These are phyloP conservation scores for Aramus guarauna DNA, from an alignment of 2,113 vertebrate genomes.

Conservation along the genomic window DNA sequence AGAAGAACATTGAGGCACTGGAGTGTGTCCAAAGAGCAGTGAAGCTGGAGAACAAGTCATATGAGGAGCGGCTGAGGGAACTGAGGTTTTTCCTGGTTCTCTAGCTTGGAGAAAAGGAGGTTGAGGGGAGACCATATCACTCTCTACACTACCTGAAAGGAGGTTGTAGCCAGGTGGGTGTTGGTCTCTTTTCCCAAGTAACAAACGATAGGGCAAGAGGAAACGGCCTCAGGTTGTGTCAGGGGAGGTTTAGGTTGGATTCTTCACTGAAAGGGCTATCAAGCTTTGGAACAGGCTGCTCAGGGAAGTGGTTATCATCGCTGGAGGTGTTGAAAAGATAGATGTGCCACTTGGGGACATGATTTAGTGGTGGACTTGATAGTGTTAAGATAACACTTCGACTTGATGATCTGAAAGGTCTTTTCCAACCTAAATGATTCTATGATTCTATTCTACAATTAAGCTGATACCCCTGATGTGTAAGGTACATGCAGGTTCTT, in stretches of 20 bases:
- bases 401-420: background rate
- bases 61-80: background rate
- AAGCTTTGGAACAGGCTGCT: background rate
- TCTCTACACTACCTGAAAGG: background rate
- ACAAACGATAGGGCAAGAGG: rapidly evolving
- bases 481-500: background rate
- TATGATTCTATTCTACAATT: background rate
- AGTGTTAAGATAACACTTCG: background rate
- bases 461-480: background rate
- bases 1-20: background rate
- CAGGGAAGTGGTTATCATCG: background rate
- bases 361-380: background rate
- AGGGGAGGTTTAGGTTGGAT: background rate
- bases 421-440: background rate
- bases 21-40: background rate
- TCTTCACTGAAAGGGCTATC: background rate
- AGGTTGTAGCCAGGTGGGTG: rapidly evolving
- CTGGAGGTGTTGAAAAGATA: background rate
- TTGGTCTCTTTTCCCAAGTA: background rate
- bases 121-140: background rate
- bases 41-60: background rate
- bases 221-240: background rate
- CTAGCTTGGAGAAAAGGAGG: background rate
- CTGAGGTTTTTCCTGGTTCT: background rate
- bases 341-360: background rate